Evolutionary conservation across 64 coral and sea anemone species (phyloP).

Genomic region (Porites australiensis): DNA sequence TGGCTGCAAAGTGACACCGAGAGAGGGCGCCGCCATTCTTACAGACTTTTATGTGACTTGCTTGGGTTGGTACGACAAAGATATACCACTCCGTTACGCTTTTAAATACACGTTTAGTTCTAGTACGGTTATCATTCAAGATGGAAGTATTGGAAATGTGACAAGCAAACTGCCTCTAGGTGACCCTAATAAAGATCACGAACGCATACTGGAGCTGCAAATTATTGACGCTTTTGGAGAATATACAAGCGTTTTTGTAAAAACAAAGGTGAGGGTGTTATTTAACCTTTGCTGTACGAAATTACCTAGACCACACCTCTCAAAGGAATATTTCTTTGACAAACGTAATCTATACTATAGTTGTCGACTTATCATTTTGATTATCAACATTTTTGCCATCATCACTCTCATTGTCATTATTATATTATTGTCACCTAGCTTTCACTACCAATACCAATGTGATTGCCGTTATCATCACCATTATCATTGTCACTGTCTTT

Average conservation of each 20-base stretch:
- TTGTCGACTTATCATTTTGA: too few species aligned
- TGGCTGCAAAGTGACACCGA: conserved; percentile 17
- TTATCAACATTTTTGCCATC: too few species aligned
- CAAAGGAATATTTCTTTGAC: too few species aligned
- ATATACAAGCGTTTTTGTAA: conserved; percentile 25
- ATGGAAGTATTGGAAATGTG: conserved; percentile 12
- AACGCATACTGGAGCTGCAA: conserved; percentile 24
- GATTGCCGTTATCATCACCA: too few species aligned
- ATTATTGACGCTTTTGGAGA: conserved; percentile 61
- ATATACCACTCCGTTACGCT: conserved; percentile 27
- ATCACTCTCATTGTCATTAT: too few species aligned
- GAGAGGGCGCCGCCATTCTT: conserved; percentile 33
- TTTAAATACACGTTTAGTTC: conserved; percentile 33
- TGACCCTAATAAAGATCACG: background rate
- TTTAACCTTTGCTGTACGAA: too few species aligned
- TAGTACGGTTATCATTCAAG: conserved; percentile 53
- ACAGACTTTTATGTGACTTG: conserved; percentile 55
- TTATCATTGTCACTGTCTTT: too few species aligned
- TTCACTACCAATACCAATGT: too few species aligned
- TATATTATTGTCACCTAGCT: too few species aligned
- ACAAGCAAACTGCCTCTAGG: conserved; percentile 41
- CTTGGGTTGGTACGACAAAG: conserved; percentile 60
- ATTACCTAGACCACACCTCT: too few species aligned
- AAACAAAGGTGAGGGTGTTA: conserved; percentile 45
- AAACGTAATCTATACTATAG: too few species aligned